Conservation (phyloP, 2,797 vertebrate genomes). For the Sarcoramphus papa region DNA sequence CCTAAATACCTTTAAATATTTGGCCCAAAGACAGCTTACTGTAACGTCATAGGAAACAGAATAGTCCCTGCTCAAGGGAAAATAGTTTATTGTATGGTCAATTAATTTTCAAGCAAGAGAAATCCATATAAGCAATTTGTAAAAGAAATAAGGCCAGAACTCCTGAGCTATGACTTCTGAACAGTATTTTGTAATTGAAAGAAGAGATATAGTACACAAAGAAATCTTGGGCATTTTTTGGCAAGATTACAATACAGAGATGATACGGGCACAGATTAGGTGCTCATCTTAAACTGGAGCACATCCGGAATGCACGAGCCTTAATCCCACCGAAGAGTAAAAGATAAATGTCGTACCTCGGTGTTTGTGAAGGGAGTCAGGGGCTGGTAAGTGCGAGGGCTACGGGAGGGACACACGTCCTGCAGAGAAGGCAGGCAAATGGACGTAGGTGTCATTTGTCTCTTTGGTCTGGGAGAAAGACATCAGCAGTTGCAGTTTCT, state of each 20-base stretch:
- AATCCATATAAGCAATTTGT: not conserved
- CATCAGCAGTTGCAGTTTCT: accelerated
- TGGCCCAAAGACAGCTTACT: constrained; percentile 57
- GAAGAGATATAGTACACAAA: not conserved
- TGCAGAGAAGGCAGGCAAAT: not conserved
- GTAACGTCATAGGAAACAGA: constrained; percentile 44
- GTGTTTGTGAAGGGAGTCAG: not conserved
- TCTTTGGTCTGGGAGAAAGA: not conserved
- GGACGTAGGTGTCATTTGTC: not conserved
- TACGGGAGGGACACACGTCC: not conserved
- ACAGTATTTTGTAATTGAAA: not conserved
- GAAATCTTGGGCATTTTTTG: not conserved
- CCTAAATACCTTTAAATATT: constrained; percentile 67
- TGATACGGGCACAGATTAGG: not conserved
- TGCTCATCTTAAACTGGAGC: not conserved
- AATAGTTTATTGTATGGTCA: constrained; percentile 30
- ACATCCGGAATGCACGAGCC: accelerated
- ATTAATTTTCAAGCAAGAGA: constrained; percentile 46
- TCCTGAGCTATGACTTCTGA: not conserved
- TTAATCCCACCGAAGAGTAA: not conserved
- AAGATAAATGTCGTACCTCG: not conserved
- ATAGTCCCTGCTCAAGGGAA: constrained; percentile 36
- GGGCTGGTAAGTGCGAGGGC: not conserved
- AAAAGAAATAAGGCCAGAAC: constrained; percentile 29
- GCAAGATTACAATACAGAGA: not conserved